Base-by-base conservation (phyloP, 2,113 vertebrate genomes). In the Rhinolophus ferrumequinum region DNA sequence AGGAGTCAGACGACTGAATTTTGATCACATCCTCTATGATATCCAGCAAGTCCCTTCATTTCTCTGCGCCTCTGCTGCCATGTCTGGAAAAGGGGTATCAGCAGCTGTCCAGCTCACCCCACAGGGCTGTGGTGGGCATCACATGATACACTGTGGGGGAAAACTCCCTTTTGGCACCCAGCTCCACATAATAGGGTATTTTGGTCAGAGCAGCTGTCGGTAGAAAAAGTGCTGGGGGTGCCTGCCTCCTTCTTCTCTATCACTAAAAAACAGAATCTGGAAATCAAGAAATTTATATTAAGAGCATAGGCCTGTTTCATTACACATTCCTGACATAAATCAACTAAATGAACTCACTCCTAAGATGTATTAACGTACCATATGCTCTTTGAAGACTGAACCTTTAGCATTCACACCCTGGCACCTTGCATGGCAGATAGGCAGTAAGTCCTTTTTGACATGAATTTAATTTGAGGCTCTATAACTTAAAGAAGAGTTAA, bases 401-500 rank as follows among this genome's bases (percentile, higher is more conserved):
- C 11, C 11, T 26, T 85, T 26, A 19, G 67, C 47, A 35, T n/a
- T 56, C 19, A 72, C 16, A 26, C 35, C 33, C 5, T 16, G 30
- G 76, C 66, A 8, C 33, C n/a, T 41, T 52, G 21, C 11, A 22
- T 11, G 33, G 50, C 15, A 80, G 44, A 33, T 13, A 4, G 52
- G 26, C 72, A 72, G 11, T 9, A 44, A 86, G 58, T 11, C 35
- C 41, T 90, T 88, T 26, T 26, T 24, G 38, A 80, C 12, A 70
- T 14, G 56, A 58, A 76, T 84, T 82, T 75, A 64, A 87, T 56
- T 56, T 76, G 69, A 66, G 44, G 28, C 12, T 50, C 83, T 19
- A 50, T 35, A 87, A 88, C 5, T 77, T 84, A 93, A 88, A 60
- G 58, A 79, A 66, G 28, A 94, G 14, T 85, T 80, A 89, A 69